Evolutionary conservation across 1,140 invertebrate species (phyloP), one percentile per base, ranked within the genome.

Genomic region (Diorhabda elongata): DNA sequence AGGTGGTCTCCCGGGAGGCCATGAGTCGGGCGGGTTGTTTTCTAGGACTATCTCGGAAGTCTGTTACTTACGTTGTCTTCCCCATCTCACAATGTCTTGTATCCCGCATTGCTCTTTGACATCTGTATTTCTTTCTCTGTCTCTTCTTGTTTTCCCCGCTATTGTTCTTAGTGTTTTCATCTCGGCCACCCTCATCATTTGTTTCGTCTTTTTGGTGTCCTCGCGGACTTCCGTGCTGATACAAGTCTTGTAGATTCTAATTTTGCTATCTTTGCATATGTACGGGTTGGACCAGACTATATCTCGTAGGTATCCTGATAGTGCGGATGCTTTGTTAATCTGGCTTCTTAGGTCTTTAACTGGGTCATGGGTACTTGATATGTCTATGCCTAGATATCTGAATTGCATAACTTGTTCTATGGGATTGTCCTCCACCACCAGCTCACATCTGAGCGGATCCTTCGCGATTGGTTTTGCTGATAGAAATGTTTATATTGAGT

Each of bases 1-100:
- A 60, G 59, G 59, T 60, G 59, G 59, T 42, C 59, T 60, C n/a
- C 59, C 59, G 59, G 59, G 59, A n/a, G 59, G n/a, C n/a, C 59
- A 2, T 60, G 59, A 42, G n/a, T 2, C 5, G 59, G 59, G 59
- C 59, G 59, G 59, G 59, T 60, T 60, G 59, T 6, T 60, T 60
- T 60, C 59, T 42, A 60, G 42, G 59, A n/a, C 59, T 6, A 60
- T 60, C 2, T 60, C n/a, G 11, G 59, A 43, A 41, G 42, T 60
- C 26, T 26, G 26, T 26, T 26, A 0, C 26, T 26, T 26, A 26
- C 26, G 26, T 1, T 26, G 26, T 26, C 26, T 26, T 26, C 26
- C 26, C 26, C 26, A 26, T 26, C 26, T 26, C 26, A 26, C 26
- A 26, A 26, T 26, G 26, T 26, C 26, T 26, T 26, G 26, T 26